phyloP scores from a whole-genome alignment of 1,140 invertebrate genomes.

The Zeugodacus cucurbitae region DNA sequence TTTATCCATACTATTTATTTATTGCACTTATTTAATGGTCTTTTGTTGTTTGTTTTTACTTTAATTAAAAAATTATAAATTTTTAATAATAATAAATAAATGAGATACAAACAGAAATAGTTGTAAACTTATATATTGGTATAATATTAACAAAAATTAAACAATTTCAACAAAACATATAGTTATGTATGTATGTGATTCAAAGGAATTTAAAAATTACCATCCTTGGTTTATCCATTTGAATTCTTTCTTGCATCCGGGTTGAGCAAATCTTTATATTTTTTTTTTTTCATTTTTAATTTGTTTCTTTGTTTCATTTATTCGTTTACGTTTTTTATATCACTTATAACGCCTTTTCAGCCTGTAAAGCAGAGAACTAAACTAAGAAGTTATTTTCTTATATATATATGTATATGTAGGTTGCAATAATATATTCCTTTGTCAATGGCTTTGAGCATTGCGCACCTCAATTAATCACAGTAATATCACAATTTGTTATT shows the following conservation, averaged over 20 bases:
- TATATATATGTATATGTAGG: background rate
- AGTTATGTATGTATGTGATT: background rate
- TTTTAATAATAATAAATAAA: slow-evolving; percentile 19
- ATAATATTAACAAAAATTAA: slow-evolving; percentile 35
- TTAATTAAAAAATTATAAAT: background rate
- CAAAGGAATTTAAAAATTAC: slow-evolving; percentile 17
- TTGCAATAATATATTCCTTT: background rate
- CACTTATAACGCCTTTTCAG: slow-evolving; percentile 33
- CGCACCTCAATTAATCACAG: background rate
- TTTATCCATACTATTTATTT: background rate
- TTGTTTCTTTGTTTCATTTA: background rate
- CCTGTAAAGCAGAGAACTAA: slow-evolving; percentile 36
- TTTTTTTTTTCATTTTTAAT: background rate
- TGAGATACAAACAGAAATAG: slow-evolving; percentile 5
- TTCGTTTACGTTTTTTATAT: slow-evolving; percentile 15
- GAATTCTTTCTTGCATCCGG: slow-evolving; percentile 27
- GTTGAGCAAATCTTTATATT: slow-evolving; percentile 2
- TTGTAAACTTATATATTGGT: slow-evolving; percentile 20
- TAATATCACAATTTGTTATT: slow-evolving; percentile 5
- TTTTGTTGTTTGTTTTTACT: background rate
- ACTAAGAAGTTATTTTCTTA: slow-evolving; percentile 27
- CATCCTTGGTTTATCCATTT: slow-evolving; percentile 19
- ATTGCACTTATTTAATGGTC: background rate
- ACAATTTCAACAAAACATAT: background rate
- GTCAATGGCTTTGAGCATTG: background rate